A percentile compares a stretch with the other conserved stretches of the same genome.
Conservation (phyloP, 2,113 vertebrate genomes). For the Notarius quadriscutis region DNA sequence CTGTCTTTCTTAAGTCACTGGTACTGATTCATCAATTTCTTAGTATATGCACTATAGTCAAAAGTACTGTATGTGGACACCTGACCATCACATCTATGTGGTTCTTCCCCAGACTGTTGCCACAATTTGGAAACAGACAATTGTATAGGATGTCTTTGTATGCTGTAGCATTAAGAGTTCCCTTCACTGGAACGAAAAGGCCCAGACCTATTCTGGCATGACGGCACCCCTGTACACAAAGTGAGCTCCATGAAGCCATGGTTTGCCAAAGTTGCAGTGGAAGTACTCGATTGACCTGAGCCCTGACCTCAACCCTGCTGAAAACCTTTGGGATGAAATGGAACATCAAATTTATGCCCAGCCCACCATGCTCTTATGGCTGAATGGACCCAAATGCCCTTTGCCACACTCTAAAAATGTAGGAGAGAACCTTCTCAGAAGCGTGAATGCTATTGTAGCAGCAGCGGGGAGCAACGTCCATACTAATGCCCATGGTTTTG, state of each 20-base stretch:
- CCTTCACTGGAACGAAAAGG: background rate
- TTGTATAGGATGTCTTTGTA: background rate
- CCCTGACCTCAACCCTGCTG: background rate
- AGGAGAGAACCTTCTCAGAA: background rate
- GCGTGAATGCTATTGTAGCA: background rate
- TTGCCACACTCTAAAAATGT: background rate
- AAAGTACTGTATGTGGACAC: background rate
- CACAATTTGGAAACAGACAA: too few species aligned
- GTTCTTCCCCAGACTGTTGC: too few species aligned
- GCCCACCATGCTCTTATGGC: background rate
- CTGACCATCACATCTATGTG: background rate
- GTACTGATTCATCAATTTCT: background rate
- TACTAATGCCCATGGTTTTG: background rate
- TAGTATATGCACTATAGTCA: background rate
- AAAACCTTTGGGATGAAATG: background rate
- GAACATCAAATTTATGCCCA: background rate
- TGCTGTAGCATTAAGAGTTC: background rate
- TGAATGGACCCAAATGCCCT: background rate
- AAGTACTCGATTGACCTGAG: background rate
- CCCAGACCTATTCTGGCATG: background rate
- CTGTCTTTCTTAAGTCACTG: background rate
- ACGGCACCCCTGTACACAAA: background rate
- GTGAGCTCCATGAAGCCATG: background rate
- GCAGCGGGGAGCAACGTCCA: background rate
- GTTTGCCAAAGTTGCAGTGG: background rate